Base-by-base conservation (phyloP, 2,113 vertebrate genomes). In the Merops nubicus region DNA sequence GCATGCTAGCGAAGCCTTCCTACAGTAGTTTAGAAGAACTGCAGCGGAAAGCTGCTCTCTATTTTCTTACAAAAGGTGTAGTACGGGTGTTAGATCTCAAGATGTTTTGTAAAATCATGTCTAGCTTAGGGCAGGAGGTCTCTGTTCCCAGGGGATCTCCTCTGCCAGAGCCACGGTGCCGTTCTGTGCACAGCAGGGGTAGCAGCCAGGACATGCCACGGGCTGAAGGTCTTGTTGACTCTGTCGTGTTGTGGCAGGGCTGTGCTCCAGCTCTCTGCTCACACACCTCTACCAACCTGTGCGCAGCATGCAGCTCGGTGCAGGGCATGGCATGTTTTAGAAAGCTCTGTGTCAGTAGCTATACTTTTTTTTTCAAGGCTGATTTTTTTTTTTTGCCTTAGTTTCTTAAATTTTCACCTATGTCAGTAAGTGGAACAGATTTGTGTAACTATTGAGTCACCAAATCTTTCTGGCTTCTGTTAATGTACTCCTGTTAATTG, bases 61-160 rank as follows among this genome's bases (percentile, higher is more conserved):
- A 95, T 97, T 97, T 97, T 97, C 97, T 94, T 97, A 96, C 85
- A 72, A 36, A 95, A 94, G 93, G 73, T 97, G 97, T 97, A 96
- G 93, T 96, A 81, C 56, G 62, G 90, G 50, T 96, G 77, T 96
- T 96, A 96, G 86, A 91, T 81, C 93, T 59, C 85, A 81, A 77
- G 95, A 38, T 59, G 59, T 93, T 96, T 93, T 97, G 92, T 95
- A 93, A 94, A 91, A 38, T 64, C 59, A 15, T 12, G 54, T 83
- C 64, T 93, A 82, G 86, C 28, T 60, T 78, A 89, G 95, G 40
- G 64, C 76, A 68, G 68, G 76, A 82, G 47, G 43, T 31, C n/a
- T 53, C 62, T 20, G 15, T 91, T 84, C 54, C 83, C 72, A n/a
- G 45, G 69, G 68, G 73, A 67, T 40, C 77, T 76, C 81, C 75